phyloP scores from a whole-genome alignment of 2,113 vertebrate genomes.

The Hypocryptadius cinnamomeus region DNA sequence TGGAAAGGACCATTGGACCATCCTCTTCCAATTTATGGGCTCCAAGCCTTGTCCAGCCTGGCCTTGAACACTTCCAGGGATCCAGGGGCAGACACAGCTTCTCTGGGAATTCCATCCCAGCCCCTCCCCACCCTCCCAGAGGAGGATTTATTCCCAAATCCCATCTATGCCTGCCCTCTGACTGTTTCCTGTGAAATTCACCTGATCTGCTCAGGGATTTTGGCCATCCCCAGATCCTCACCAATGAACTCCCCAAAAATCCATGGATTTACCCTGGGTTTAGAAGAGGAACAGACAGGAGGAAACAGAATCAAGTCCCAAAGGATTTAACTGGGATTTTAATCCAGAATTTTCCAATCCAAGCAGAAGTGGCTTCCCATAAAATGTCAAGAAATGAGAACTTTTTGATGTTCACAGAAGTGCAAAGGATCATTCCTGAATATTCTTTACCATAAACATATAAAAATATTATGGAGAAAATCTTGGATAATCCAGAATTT shows the following conservation, averaged over 20 bases:
- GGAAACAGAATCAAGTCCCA: not conserved
- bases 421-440: not conserved
- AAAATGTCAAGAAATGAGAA: fast-evolving
- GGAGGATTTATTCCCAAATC: not conserved
- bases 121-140: fast-evolving
- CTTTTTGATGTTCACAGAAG: not conserved
- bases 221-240: not conserved
- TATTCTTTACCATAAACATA: not conserved
- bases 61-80: not conserved
- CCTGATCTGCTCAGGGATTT: too few relatives aligned
- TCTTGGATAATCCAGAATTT: not conserved
- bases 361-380: not conserved
- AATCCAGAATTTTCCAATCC: not conserved
- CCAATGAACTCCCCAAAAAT: not conserved
- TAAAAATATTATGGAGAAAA: fast-evolving
- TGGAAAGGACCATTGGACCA: not conserved
- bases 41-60: not conserved
- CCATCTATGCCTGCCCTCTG: fast-evolving
- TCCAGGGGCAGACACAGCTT: not conserved
- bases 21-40: too few relatives aligned
- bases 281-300: not conserved
- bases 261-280: not conserved
- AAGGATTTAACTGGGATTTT: not conserved
- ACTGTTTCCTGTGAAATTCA: not conserved
- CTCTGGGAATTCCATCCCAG: not conserved